Conservation (phyloP, 92 coral and sea anemone species). For the Zoanthus sociatus region DNA sequence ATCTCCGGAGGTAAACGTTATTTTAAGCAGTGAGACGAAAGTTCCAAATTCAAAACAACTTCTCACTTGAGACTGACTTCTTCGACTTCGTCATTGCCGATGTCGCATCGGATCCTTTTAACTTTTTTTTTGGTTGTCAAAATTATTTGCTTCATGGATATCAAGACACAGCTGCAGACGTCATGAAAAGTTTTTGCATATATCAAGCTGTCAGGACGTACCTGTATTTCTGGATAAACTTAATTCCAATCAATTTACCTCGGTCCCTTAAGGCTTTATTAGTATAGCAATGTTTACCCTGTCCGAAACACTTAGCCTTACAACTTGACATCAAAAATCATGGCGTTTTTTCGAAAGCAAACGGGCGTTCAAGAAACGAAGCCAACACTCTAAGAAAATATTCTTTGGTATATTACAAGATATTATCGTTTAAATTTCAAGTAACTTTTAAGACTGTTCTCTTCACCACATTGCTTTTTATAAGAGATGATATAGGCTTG, state of each 20-base stretch:
- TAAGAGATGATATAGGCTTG: no score
- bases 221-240: constrained; percentile 28
- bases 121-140: constrained; percentile 4
- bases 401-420: not conserved
- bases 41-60: not conserved
- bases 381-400: no score
- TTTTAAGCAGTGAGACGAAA: not conserved
- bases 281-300: constrained; percentile 16
- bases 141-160: not conserved
- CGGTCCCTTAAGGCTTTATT: constrained; percentile 22
- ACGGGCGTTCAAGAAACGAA: constrained; percentile 4
- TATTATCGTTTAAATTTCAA: not conserved
- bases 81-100: not conserved
- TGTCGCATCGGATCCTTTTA: not conserved
- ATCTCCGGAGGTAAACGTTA: not conserved
- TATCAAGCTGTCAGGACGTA: constrained; percentile 27
- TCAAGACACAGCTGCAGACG: not conserved
- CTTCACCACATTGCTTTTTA: no score
- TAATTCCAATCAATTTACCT: constrained; percentile 19
- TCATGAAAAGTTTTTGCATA: constrained; percentile 28
- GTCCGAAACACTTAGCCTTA: constrained; percentile 16
- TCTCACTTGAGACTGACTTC: not conserved
- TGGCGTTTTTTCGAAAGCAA: constrained; percentile 6
- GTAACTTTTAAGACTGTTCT: not conserved
- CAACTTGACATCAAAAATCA: constrained; percentile 8